Evolutionary conservation across 2,797 vertebrate genomes (phyloP), one percentile per base, ranked within the genome.

Genomic region (Scomberomorus guttatus): DNA sequence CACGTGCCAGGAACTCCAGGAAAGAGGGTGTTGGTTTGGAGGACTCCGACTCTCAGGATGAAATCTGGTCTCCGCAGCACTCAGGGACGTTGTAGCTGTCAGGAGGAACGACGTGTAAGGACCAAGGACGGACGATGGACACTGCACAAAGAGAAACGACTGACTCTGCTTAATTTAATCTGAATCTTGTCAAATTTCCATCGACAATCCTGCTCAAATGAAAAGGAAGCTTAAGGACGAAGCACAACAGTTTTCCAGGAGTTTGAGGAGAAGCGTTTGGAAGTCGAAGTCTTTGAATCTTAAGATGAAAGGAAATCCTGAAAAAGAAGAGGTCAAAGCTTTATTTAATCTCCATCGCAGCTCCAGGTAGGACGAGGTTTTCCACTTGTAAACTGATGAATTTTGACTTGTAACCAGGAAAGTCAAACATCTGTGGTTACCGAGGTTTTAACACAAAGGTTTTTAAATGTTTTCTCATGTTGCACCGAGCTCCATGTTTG

Each of bases 11-110:
- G 14, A 61, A 34, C 7, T 27, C 70, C 14, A n/a, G 42, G 39
- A 75, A 51, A 4, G 42, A 22, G 5, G 39, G 15, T 6, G 60
- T 89, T 3, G 62, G 42, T 4, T 1, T 13, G 56, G 87, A 93
- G 4, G 90, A 93, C 32, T 92, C 86, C 0, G 93, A 93, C 75
- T 94, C 90, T 4, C 46, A 93, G 77, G 92, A 94, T 10, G 90
- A 92, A 3, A 50, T 85, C 46, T 94, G 86, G 82, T 58, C 85
- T n/a, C 65, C 67, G 10, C 62, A 52, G 0, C 13, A 1, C 29
- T 60, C 76, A 1, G 25, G 52, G 63, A 58, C 20, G 61, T 59
- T 0, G 12, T 55, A 71, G 69, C 64, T 7, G 57, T 44, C 34
- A n/a, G 7, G 63, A 72, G 9, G 44, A 74, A 39, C 14, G 52